Evolutionary conservation across 2,888 invertebrate genomes (phyloP), one percentile per base, ranked within the genome.

Genomic region (Clanis bilineata): DNA sequence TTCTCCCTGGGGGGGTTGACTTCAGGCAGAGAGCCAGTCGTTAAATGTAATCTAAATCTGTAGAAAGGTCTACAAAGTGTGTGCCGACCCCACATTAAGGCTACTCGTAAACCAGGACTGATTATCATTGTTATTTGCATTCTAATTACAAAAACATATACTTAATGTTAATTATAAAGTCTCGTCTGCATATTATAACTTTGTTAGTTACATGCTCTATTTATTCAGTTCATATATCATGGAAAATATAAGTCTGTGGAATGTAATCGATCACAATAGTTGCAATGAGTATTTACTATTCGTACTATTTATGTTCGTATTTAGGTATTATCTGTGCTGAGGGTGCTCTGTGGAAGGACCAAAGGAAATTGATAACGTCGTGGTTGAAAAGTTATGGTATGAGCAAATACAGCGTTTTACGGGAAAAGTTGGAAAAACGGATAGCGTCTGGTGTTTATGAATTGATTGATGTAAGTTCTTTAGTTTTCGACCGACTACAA

Each of bases 261-360:
- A 56, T n/a, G 18, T 18, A 22, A 36, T 10, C 3, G 36, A 15
- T 56, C 21, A 41, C 22, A 56, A 56, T 15, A 56, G n/a, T n/a
- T 12, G 15, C n/a, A 41, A 10, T 56, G 5, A n/a, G 25, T 2
- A n/a, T n/a, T n/a, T n/a, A n/a, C 15, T n/a, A 0, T 41, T 7
- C 3, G 9, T 18, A 57, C 12, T 41, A 23, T 15, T 38, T 38
- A 25, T 62, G 38, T 45, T 47, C 28, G n/a, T 47, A 70, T 70
- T 5, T 60, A 97, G 97, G 97, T 64, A 88, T 98, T 22, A 95
- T 97, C 71, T 96, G 96, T 70, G 95, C 97, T 1, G 96, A 97
- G 80, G 97, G 97, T 0, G 93, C 93, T 1, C 83, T 95, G 15
- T 98, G 97, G 97, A 95, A 94, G 78, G 96, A 97, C 71, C 97